A percentile compares a stretch with the other conserved stretches of the same genome.
Evolutionary conservation across 2,113 vertebrate genomes (phyloP).

Genomic region (Typhlomys cinereus): DNA sequence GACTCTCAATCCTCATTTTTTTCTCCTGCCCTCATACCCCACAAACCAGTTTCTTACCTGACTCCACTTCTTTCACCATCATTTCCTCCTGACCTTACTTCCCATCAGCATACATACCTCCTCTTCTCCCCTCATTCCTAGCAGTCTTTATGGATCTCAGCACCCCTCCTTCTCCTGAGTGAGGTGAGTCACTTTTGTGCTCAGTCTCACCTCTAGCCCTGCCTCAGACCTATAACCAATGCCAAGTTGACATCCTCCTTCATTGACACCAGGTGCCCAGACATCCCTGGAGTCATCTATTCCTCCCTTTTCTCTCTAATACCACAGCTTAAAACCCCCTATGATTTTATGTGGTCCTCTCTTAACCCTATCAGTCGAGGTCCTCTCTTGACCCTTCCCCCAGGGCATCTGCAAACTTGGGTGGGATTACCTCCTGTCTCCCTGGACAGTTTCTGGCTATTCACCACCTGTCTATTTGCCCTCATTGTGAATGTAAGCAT

Average conservation of each 20-base stretch:
- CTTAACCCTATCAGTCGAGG: not conserved
- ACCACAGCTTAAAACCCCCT: not conserved
- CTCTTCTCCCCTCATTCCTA: not conserved
- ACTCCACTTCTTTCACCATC: fast-evolving
- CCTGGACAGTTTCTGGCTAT: not conserved
- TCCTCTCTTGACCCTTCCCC: too few species aligned
- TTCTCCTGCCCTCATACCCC: too few species aligned
- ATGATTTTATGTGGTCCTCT: not conserved
- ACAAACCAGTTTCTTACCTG: not conserved
- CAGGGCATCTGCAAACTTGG: not conserved
- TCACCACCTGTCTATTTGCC: not conserved
- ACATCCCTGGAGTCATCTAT: not conserved
- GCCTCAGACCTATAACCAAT: not conserved
- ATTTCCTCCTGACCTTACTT: too few species aligned
- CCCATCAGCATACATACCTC: too few species aligned
- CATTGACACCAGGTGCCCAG: not conserved
- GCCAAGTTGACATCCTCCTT: too few species aligned
- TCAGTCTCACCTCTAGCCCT: not conserved
- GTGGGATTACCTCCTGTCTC: not conserved
- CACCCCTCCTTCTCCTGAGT: too few species aligned
- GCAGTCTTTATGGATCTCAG: not conserved
- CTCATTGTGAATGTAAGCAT: not conserved
- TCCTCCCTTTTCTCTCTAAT: not conserved
- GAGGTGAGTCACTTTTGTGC: not conserved
- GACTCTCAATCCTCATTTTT: fast-evolving